A percentile compares a stretch with the other conserved stretches of the same genome.
Conservation (phyloP, 1,140 invertebrate species). For the Alviniconcha marisindica region DNA sequence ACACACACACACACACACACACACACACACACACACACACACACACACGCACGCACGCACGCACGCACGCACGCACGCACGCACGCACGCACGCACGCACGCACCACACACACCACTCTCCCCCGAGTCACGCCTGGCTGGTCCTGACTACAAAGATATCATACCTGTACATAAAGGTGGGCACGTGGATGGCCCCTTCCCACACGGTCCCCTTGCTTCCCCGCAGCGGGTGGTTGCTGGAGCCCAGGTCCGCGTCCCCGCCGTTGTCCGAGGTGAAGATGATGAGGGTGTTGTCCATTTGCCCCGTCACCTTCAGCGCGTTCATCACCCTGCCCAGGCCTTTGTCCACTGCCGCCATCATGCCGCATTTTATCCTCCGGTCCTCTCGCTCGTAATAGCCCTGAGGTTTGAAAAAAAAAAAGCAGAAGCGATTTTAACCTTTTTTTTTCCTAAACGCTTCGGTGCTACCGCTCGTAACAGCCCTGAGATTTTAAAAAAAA, state of each 20-base stretch:
- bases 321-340: not conserved
- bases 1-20: not conserved
- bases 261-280: slow-evolving; percentile 37
- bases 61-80: not conserved
- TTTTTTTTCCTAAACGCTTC: too few relatives aligned
- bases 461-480: too few relatives aligned
- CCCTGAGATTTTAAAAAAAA: too few relatives aligned
- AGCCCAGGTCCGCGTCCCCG: not conserved
- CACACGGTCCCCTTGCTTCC: slow-evolving; percentile 25
- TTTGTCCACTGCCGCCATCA: slow-evolving; percentile 23
- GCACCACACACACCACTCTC: not conserved
- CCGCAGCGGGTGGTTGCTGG: slow-evolving; percentile 22
- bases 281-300: not conserved
- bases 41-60: not conserved
- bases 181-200: slow-evolving; percentile 35
- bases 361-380: not conserved
- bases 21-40: not conserved
- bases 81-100: not conserved
- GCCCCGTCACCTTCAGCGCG: not conserved
- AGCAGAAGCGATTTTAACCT: too few relatives aligned
- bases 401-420: not conserved
- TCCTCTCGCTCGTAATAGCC: not conserved
- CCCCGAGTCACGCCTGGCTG: too few relatives aligned
- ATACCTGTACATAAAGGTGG: slow-evolving; percentile 68
- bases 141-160: too few relatives aligned